Base-by-base conservation (phyloP, 1,140 invertebrate genomes). In the Paraescarpia echinospica region DNA sequence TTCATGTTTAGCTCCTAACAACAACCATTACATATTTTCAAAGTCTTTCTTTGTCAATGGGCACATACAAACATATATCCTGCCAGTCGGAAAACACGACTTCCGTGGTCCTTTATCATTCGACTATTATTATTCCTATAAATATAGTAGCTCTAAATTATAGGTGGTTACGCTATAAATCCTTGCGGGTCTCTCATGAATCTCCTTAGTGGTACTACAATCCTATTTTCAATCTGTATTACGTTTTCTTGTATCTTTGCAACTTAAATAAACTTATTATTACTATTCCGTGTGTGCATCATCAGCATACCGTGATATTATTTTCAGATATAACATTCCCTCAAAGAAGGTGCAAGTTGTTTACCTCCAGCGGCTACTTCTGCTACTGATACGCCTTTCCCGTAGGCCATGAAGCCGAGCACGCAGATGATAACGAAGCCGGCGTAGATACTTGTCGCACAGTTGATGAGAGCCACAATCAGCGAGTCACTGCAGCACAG, bases 381-480 rank as follows among this genome's bases (percentile, higher is more conserved):
- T 1, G 92, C 92, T 5, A 96, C 94, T 12, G 91, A 92, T 0
- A 95, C 94, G 33, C 94, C 94, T 92, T 96, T 96, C 92, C 95
- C 95, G 33, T 94, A 91, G 0, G 95, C 96, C 94, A 96, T 96
- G 92, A 95, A 96, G n/a, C 99, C 99, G 92, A 99, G 98, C 33
- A 99, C 98, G 0, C 98, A 98, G 95, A 99, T 99, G 14, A 99
- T 99, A 4, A 99, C 99, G 91, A 99, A 98, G 0, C 99, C 99
- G 92, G 99, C 99, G 95, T 99, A 99, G 97, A 99, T 98, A 9
- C 99, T 99, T 0, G 99, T 99, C 91, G 98, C 97, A 95, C 98
- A 99, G 95, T 99, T 99, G 18, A 98, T 99, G 88, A 99, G 95
- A 34, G 98, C 98, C 12, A 99, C 98, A 96, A 99, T 97, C 12